A percentile compares a stretch with the other conserved stretches of the same genome.
phyloP scores from a whole-genome alignment of 37 sponge, comb jelly and placozoan species.

The Aplysina aerophoba region DNA sequence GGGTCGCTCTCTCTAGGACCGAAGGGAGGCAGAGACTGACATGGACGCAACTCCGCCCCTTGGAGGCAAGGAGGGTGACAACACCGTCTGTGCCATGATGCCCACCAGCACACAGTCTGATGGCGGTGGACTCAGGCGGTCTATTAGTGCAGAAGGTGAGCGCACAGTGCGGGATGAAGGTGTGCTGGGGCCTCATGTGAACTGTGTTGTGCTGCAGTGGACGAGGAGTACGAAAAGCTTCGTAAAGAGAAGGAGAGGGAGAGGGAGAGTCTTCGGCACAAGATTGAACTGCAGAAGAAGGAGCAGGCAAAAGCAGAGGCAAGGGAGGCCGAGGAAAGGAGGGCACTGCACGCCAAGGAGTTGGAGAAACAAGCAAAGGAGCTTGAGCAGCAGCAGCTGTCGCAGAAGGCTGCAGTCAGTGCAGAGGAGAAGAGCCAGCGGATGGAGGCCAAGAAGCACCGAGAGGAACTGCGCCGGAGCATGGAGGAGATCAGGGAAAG shows the following conservation, averaged over 20 bases:
- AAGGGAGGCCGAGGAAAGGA: conserved; percentile 33
- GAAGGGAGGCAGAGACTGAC: too few relatives aligned
- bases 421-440: not conserved
- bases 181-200: not conserved
- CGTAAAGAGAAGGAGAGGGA: conserved; percentile 47
- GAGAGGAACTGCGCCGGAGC: not conserved
- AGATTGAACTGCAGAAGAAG: conserved; percentile 22
- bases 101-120: not conserved
- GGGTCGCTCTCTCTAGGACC: too few relatives aligned
- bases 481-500: not conserved
- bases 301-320: conserved; percentile 3
- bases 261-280: conserved; percentile 38
- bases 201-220: not conserved
- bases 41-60: too few relatives aligned
- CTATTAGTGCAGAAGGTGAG: conserved; percentile 2
- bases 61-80: too few relatives aligned
- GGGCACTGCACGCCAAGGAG: not conserved
- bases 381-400: not conserved
- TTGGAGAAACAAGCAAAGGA: not conserved
- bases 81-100: not conserved
- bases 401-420: not conserved
- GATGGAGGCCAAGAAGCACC: conserved; percentile 12
- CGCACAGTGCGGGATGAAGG: not conserved
- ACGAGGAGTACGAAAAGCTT: conserved; percentile 46
- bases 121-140: not conserved